Conservation (phyloP, 2,888 invertebrate genomes). For the Ypsolopha sequella region DNA sequence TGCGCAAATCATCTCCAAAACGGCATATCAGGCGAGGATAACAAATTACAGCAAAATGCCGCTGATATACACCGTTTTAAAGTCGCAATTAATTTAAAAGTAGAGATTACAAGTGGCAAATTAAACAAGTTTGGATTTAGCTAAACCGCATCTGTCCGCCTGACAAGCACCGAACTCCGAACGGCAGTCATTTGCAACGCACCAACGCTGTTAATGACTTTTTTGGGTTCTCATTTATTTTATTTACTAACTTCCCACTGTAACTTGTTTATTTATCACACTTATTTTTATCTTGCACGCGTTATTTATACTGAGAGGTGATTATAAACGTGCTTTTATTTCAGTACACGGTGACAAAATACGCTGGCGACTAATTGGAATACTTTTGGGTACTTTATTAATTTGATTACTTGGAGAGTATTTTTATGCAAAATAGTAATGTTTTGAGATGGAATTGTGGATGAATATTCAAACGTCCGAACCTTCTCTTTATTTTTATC, state of each 20-base stretch:
- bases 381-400: too few relatives aligned
- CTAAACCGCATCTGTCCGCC: constrained; percentile 1
- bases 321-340: too few relatives aligned
- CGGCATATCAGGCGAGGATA: too few relatives aligned
- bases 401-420: too few relatives aligned
- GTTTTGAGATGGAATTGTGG: neutral
- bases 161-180: constrained; percentile 16
- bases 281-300: constrained; percentile 14
- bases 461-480: constrained; percentile 38
- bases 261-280: constrained; percentile 22
- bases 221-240: constrained; percentile 26
- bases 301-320: constrained; percentile 6
- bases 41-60: neutral
- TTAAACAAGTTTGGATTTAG: constrained; percentile 1
- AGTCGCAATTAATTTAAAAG: neutral
- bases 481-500: constrained; percentile 33
- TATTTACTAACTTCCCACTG: constrained; percentile 18
- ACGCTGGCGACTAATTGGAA: neutral
- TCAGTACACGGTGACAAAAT: neutral
- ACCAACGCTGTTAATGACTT: constrained; percentile 28
- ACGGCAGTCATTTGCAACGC: constrained; percentile 31
- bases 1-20: too few relatives aligned
- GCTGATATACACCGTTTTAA: neutral
- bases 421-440: too few relatives aligned
- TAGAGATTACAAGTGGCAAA: neutral